These are phyloP conservation scores for Diglossa brunneiventris DNA, from an alignment of 2,113 vertebrate species.

Conservation along the genomic window DNA sequence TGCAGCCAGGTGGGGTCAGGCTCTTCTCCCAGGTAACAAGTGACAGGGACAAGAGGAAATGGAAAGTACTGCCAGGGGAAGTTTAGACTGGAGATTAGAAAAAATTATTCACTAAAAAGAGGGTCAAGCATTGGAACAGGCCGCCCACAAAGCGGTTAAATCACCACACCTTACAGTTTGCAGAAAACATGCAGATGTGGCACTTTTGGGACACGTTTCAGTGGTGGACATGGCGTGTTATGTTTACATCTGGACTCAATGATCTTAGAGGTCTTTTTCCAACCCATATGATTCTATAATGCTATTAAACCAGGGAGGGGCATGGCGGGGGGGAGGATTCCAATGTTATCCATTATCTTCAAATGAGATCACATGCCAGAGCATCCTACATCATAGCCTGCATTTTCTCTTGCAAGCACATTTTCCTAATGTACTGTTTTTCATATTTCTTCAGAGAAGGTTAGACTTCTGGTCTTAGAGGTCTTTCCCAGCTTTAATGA, in stretches of 20 bases:
- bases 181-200: not conserved
- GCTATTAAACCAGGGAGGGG: not conserved
- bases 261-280: not conserved
- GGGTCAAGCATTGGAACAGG: not conserved
- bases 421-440: not conserved
- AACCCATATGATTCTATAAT: not conserved
- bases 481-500: not conserved
- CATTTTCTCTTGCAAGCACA: not conserved
- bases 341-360: not conserved
- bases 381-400: not conserved
- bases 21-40: not conserved
- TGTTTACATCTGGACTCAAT: not conserved
- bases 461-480: not conserved
- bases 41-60: not conserved
- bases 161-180: not conserved
- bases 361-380: not conserved
- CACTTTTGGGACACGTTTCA: not conserved
- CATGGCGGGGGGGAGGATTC: rapidly evolving
- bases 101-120: not conserved
- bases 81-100: not conserved
- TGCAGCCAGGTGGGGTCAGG: rapidly evolving
- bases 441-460: not conserved
- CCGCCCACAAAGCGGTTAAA: not conserved
- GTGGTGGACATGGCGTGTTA: not conserved
- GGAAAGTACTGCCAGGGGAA: not conserved